Evolutionary conservation across 2,113 vertebrate species (phyloP).

Genomic region (Pica pica): DNA sequence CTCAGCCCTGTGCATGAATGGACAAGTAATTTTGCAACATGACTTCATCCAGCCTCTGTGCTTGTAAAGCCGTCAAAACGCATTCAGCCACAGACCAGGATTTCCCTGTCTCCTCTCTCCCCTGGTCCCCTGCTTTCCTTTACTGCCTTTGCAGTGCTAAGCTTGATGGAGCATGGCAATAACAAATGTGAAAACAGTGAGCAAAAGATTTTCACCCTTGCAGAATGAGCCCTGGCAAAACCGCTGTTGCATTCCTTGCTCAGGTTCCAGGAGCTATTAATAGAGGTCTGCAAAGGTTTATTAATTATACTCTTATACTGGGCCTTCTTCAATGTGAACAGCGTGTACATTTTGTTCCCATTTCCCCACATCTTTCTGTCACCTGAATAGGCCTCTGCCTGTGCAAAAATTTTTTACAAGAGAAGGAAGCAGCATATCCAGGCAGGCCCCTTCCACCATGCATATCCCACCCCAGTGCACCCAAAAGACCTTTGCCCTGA

Average conservation of each 20-base stretch:
- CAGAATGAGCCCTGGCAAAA: conserved; percentile 23
- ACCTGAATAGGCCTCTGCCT: background rate
- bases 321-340: background rate
- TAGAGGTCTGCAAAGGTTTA: conserved; percentile 31
- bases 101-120: background rate
- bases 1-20: conserved; percentile 25
- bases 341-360: background rate
- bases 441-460: background rate
- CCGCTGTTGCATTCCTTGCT: background rate
- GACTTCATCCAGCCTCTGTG: conserved; percentile 18
- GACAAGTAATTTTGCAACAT: conserved; percentile 45
- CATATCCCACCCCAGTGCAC: background rate
- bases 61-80: background rate
- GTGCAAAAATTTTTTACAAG: background rate
- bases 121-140: background rate
- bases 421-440: conserved; percentile 1
- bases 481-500: background rate
- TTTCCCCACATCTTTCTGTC: background rate
- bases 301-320: background rate
- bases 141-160: conserved; percentile 22
- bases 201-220: conserved; percentile 18
- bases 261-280: conserved; percentile 30
- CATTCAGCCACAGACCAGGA: background rate
- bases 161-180: conserved; percentile 27
- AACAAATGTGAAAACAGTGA: conserved; percentile 50